Conservation (phyloP, 1,140 invertebrate genomes). For the Cydia splendana region DNA sequence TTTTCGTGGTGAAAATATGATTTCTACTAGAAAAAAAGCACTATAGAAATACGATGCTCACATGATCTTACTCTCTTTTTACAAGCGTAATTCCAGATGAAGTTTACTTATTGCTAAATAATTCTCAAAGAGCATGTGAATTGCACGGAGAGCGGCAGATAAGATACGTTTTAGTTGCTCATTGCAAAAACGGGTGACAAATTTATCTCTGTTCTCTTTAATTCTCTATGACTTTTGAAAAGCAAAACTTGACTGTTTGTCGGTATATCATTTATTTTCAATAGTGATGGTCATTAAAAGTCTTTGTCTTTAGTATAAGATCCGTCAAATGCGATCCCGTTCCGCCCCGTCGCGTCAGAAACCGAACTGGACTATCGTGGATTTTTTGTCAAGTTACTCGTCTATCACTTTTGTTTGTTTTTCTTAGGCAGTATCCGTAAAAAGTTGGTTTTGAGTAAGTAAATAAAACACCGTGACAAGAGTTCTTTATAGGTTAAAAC, state of each 20-base stretch:
- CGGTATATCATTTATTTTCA: not conserved
- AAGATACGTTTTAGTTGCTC: no score
- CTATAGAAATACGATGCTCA: not conserved
- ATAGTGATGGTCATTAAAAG: slow-evolving; percentile 56
- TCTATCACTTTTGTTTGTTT: slow-evolving; percentile 30
- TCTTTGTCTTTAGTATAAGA: slow-evolving; percentile 46
- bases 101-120: not conserved
- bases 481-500: slow-evolving; percentile 1
- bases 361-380: slow-evolving; percentile 27
- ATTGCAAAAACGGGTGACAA: not conserved
- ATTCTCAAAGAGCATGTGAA: not conserved
- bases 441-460: not conserved
- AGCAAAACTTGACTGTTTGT: not conserved
- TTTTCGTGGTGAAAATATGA: not conserved
- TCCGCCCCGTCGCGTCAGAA: slow-evolving; percentile 9
- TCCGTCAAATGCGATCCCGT: slow-evolving; percentile 43
- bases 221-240: not conserved
- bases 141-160: not conserved
- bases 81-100: not conserved
- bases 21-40: not conserved
- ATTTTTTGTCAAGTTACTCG: slow-evolving; percentile 29
- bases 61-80: slow-evolving; percentile 1
- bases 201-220: not conserved
- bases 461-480: slow-evolving; percentile 11
- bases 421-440: not conserved